phyloP scores from a whole-genome alignment of 2,797 vertebrate genomes.

The Eulemur albifrons region DNA sequence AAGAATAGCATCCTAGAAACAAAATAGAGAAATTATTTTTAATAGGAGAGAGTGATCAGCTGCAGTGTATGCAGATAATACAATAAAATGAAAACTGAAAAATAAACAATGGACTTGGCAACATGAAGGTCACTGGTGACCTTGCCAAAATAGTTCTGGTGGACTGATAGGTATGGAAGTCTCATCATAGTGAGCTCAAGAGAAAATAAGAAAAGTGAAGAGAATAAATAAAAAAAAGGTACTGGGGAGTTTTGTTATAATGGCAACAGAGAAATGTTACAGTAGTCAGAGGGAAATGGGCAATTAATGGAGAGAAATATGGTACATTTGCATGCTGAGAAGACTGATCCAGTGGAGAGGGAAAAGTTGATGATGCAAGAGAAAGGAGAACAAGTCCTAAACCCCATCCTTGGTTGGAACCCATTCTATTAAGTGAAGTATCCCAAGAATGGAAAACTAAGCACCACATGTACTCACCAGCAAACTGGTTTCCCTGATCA shows the following conservation, averaged over 20 bases:
- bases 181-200: neutral
- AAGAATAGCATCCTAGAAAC: neutral
- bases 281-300: neutral
- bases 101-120: neutral
- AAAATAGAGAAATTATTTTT: slow-evolving; percentile 3
- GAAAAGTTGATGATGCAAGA: neutral
- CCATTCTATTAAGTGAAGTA: no score
- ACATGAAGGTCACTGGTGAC: neutral
- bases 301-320: neutral
- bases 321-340: neutral
- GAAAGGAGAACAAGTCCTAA: neutral
- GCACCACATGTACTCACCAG: no score
- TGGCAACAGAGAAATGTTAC: neutral
- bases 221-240: neutral
- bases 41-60: neutral
- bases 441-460: no score
- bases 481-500: no score
- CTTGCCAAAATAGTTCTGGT: neutral
- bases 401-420: neutral
- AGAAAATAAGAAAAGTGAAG: neutral
- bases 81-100: neutral
- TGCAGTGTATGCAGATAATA: neutral
- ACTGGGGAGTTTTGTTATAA: neutral
- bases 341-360: neutral
- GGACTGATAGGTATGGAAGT: neutral